Evolutionary conservation across 2,113 vertebrate species (phyloP).

Genomic region (Laticauda colubrina): DNA sequence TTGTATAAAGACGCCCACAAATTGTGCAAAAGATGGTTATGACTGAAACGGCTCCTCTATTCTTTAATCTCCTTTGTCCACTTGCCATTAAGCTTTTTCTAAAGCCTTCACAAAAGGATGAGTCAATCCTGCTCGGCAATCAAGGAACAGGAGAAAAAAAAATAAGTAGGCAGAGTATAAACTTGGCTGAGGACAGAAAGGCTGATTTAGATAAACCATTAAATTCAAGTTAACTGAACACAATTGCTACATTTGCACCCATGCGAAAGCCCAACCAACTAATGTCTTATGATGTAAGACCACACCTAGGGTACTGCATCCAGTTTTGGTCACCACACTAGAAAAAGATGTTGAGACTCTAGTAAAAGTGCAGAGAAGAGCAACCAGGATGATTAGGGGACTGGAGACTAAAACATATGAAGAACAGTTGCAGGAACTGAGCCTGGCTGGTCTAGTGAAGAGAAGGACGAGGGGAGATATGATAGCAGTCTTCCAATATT

Average conservation of each 20-base stretch:
- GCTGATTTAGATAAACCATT: background rate
- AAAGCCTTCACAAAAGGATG: background rate
- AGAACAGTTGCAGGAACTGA: too few species aligned
- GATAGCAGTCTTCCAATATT: too few species aligned
- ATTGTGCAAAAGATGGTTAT: background rate
- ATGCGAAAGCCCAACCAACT: background rate
- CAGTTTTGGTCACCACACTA: too few species aligned
- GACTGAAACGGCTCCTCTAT: slow-evolving; percentile 9
- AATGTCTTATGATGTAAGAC: background rate
- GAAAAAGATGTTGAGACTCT: too few species aligned
- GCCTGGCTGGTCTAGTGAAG: too few species aligned
- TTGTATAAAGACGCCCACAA: background rate
- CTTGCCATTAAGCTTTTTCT: slow-evolving; percentile 45
- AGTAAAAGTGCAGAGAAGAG: too few species aligned
- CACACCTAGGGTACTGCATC: too few species aligned
- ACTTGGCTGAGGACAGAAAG: background rate
- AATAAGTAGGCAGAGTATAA: background rate
- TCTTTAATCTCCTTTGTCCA: slow-evolving; percentile 48
- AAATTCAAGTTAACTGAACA: background rate
- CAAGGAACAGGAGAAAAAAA: slow-evolving; percentile 33
- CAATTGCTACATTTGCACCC: background rate
- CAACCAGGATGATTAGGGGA: too few species aligned
- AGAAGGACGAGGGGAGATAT: too few species aligned
- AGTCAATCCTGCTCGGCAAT: slow-evolving; percentile 40
- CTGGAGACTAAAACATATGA: too few species aligned